Percentiles rank a stretch among this genome's conserved stretches.
These are phyloP conservation scores for Rhopalosiphum padi DNA, from an alignment of 1,140 invertebrate species.

Conservation along the genomic window DNA sequence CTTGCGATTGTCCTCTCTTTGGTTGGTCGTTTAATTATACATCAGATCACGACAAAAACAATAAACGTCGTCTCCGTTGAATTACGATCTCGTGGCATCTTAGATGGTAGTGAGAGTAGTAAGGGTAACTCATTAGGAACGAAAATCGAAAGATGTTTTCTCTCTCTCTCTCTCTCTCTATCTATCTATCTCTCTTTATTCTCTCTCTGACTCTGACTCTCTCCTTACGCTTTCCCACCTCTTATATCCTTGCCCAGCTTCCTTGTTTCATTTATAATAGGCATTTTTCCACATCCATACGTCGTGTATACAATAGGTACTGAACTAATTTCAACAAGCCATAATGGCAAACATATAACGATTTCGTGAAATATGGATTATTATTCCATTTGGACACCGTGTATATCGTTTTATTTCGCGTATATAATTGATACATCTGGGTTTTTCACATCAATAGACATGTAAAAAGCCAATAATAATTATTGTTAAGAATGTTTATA, in stretches of 20 bases:
- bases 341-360: neutral
- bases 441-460: neutral
- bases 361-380: neutral
- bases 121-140: slow-evolving; percentile 8
- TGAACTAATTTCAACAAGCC: neutral
- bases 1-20: slow-evolving; percentile 39
- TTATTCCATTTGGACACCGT: neutral
- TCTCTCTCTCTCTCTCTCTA: neutral
- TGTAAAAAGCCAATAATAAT: neutral
- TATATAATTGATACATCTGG: no score
- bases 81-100: slow-evolving; percentile 8
- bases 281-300: neutral
- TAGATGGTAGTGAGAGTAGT: neutral
- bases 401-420: neutral
- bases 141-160: slow-evolving; percentile 20
- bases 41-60: slow-evolving; percentile 48
- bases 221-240: neutral
- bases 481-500: neutral
- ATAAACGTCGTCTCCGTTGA: slow-evolving; percentile 34
- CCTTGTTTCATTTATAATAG: neutral
- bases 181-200: neutral
- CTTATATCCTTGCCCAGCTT: neutral
- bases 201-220: neutral
- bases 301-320: neutral
- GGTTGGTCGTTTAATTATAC: slow-evolving; percentile 40